Conservation (phyloP, 2,113 vertebrate species). For the Ginglymostoma cirratum region DNA sequence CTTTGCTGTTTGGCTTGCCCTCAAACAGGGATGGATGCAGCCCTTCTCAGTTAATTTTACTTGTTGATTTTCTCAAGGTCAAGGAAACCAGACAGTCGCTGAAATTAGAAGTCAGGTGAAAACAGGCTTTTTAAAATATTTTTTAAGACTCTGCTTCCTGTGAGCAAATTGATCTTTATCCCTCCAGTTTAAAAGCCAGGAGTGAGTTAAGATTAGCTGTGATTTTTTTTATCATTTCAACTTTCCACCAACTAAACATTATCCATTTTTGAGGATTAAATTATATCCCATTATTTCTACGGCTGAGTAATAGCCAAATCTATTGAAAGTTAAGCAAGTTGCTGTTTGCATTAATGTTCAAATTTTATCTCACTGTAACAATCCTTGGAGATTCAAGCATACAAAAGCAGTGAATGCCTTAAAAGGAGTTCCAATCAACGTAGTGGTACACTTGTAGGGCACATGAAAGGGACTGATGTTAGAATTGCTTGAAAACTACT, state of each 20-base stretch:
- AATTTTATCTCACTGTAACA: constrained; percentile 61
- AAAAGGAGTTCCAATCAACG: constrained; percentile 78
- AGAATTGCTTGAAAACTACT: constrained; percentile 74
- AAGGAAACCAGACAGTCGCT: not conserved
- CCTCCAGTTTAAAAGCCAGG: not conserved
- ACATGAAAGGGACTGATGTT: constrained; percentile 72
- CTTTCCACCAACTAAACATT: not conserved
- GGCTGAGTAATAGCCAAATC: not conserved
- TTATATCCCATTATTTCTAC: not conserved
- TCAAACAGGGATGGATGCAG: no score
- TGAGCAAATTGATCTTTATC: not conserved
- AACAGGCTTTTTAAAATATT: not conserved
- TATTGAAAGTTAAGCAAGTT: constrained; percentile 53
- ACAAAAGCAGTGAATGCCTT: constrained; percentile 74
- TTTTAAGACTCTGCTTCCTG: no score
- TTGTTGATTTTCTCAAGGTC: not conserved
- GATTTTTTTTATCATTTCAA: not conserved
- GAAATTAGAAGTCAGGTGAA: not conserved
- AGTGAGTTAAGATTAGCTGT: not conserved
- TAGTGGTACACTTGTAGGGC: constrained; percentile 64
- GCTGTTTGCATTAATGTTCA: constrained; percentile 61
- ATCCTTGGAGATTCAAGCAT: constrained; percentile 58
- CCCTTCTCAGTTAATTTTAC: not conserved
- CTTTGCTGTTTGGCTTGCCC: no score
- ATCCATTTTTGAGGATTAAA: not conserved